Conservation (phyloP, 2,113 vertebrate genomes). For the Cygnus buccinator region DNA sequence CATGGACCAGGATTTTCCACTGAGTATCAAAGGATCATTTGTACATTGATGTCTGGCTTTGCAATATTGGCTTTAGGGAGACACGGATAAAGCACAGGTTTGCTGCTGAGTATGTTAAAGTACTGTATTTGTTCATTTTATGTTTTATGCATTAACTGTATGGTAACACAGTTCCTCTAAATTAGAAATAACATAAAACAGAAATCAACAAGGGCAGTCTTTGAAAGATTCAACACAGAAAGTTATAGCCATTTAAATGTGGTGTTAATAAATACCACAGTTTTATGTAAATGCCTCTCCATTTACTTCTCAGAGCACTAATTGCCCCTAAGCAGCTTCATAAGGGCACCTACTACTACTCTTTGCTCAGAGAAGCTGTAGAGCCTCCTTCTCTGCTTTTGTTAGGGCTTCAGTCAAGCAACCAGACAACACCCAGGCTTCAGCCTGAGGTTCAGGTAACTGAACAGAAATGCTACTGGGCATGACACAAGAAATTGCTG, state of each 20-base stretch:
- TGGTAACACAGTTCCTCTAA: background rate
- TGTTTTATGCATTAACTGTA: background rate
- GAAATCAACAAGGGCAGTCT: background rate
- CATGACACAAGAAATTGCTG: background rate
- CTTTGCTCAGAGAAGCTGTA: too few relatives aligned
- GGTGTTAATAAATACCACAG: too few relatives aligned
- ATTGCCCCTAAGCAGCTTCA: too few relatives aligned
- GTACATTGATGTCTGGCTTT: accelerated
- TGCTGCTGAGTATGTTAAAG: background rate
- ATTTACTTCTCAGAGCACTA: background rate
- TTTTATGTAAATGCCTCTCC: background rate
- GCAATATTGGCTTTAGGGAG: background rate
- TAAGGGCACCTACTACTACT: too few relatives aligned
- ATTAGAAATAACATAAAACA: background rate
- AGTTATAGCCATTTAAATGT: background rate
- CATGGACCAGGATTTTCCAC: background rate
- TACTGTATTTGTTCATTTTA: background rate
- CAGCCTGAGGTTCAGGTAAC: accelerated
- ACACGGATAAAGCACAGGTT: background rate
- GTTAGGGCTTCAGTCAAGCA: background rate
- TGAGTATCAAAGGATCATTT: background rate
- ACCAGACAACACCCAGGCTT: background rate
- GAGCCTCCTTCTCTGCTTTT: too few relatives aligned
- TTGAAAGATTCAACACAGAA: background rate
- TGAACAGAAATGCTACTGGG: background rate